phyloP scores from a whole-genome alignment of 2,888 invertebrate genomes.

The Microdon myrmicae region DNA sequence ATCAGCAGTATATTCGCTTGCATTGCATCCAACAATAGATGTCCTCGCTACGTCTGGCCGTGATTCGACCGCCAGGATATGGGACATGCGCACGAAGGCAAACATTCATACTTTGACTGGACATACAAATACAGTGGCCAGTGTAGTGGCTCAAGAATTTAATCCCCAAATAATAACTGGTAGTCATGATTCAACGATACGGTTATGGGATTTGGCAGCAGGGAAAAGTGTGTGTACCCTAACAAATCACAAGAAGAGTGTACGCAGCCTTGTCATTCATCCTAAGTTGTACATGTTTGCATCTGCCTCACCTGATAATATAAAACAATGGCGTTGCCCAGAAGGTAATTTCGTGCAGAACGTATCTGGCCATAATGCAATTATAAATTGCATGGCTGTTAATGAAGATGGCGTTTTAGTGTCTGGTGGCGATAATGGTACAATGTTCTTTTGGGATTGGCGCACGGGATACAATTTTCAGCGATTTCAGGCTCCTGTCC shows the following conservation, averaged over 20 bases:
- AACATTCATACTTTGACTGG: constrained; percentile 96
- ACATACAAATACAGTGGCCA: constrained; percentile 97
- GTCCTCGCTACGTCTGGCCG: constrained; percentile 93
- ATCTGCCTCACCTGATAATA: constrained; percentile 97
- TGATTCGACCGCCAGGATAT: constrained; percentile 95
- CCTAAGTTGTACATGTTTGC: constrained; percentile 91
- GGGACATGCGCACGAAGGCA: constrained; percentile 99
- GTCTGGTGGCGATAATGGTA: constrained; percentile 98
- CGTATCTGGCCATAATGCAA: constrained; percentile 95
- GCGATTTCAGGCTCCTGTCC: constrained; percentile 88
- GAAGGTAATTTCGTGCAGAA: constrained; percentile 98
- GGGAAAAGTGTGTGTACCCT: constrained; percentile 94
- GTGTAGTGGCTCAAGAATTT: constrained; percentile 89
- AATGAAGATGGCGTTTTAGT: constrained; percentile 96
- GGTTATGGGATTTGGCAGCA: constrained; percentile 97
- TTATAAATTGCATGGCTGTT: constrained; percentile 94
- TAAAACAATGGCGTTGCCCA: constrained; percentile 99
- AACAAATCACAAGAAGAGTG: constrained; percentile 98
- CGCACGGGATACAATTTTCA: constrained; percentile 99
- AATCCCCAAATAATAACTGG: constrained; percentile 96
- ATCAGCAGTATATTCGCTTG: constrained; percentile 93
- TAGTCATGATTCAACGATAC: constrained; percentile 95
- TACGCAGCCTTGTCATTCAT: constrained; percentile 81
- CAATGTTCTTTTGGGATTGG: constrained; percentile 99
- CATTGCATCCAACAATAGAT: constrained; percentile 95